phyloP scores from a whole-genome alignment of 1,140 invertebrate genomes.

The Scaptomyza graminum region DNA sequence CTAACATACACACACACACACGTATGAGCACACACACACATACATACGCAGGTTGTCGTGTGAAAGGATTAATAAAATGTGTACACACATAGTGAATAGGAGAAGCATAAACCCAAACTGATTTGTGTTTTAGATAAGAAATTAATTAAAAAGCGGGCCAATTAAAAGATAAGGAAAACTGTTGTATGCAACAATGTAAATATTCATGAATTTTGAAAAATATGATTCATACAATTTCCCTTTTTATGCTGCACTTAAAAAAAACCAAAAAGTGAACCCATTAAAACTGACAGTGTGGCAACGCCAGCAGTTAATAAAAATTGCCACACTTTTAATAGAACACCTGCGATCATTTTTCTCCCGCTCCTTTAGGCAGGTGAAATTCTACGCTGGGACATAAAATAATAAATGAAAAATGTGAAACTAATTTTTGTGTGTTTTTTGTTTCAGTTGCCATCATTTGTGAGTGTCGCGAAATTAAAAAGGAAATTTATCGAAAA shows the following conservation, averaged over 20 bases:
- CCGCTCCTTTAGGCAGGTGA: background rate
- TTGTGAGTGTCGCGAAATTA: constrained; percentile 24
- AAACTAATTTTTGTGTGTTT: background rate
- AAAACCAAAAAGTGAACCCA: background rate
- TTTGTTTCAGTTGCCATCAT: constrained; percentile 19
- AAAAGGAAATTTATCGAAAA: constrained; percentile 18
- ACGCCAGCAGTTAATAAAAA: background rate
- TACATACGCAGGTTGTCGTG: background rate
- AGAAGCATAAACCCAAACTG: background rate
- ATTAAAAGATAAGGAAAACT: background rate
- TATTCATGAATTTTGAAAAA: background rate
- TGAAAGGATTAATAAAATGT: constrained; percentile 4
- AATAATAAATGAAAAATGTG: too few species aligned
- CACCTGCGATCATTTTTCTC: background rate
- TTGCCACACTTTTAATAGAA: background rate
- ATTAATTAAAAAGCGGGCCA: background rate
- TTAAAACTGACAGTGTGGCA: background rate
- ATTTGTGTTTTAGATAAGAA: constrained; percentile 4
- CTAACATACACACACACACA: constrained; percentile 7
- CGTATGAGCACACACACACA: constrained; percentile 13
- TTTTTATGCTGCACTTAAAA: background rate
- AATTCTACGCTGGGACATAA: background rate
- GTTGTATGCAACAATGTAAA: background rate
- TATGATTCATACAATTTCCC: background rate
- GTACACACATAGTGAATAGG: constrained; percentile 1